Evolutionary conservation across 2,888 invertebrate genomes (phyloP).

Genomic region (Lasioglossum marginatum): DNA sequence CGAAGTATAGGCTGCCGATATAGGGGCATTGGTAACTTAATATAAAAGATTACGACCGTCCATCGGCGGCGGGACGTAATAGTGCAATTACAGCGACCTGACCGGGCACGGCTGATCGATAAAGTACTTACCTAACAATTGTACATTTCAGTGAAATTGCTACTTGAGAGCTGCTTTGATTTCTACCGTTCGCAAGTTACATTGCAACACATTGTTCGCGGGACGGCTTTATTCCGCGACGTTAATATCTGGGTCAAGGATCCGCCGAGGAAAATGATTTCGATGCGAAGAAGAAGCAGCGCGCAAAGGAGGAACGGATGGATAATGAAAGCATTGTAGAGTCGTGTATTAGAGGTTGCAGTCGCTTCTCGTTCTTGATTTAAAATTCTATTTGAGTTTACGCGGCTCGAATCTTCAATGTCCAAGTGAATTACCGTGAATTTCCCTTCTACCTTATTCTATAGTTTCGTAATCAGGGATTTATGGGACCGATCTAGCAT

Average conservation of each 20-base stretch:
- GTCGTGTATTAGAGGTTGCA: neutral
- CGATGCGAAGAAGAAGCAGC: neutral
- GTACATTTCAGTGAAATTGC: conserved; percentile 36
- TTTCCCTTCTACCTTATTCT: neutral
- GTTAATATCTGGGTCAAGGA: conserved; percentile 30
- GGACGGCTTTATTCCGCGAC: neutral
- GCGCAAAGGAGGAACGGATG: neutral
- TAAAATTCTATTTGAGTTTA: neutral
- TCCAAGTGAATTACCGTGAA: neutral
- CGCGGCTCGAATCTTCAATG: neutral
- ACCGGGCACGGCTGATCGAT: conserved; percentile 10
- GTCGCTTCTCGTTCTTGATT: neutral
- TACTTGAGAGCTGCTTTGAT: conserved; percentile 31
- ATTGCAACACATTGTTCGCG: conserved; percentile 15
- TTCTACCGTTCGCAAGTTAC: neutral
- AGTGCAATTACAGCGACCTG: conserved; percentile 1
- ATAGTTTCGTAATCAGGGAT: neutral
- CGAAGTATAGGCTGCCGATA: neutral
- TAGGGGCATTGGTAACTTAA: neutral
- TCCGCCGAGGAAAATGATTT: neutral
- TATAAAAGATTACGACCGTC: conserved; percentile 16
- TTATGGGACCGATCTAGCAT: neutral
- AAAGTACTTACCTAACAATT: conserved; percentile 23
- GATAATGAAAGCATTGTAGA: neutral
- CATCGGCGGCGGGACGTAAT: neutral